These are phyloP conservation scores for Uromys caudimaculatus DNA, from an alignment of 2,797 vertebrate species.

Conservation along the genomic window DNA sequence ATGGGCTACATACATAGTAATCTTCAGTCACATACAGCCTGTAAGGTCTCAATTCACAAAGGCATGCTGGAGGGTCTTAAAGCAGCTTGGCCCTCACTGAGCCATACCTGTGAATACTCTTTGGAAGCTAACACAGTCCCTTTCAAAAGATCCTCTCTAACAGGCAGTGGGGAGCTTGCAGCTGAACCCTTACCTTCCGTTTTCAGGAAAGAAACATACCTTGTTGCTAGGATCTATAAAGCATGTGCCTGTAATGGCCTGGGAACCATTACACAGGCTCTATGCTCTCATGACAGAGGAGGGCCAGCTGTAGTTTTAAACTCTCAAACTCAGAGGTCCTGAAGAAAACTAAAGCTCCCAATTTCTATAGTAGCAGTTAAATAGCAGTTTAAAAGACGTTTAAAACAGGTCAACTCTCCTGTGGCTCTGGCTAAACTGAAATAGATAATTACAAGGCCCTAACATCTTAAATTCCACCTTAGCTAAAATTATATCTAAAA, in stretches of 20 bases:
- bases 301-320: neutral
- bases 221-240: neutral
- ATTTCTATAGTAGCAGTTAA: neutral
- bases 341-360: neutral
- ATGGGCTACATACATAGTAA: neutral
- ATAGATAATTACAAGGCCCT: neutral
- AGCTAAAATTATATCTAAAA: neutral
- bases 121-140: neutral
- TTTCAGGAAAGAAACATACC: neutral
- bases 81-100: neutral
- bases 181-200: neutral
- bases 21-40: neutral
- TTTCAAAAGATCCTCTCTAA: neutral
- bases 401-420: neutral
- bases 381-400: neutral
- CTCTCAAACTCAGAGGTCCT: neutral
- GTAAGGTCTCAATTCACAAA: neutral
- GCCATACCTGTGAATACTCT: neutral
- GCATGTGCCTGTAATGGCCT: neutral
- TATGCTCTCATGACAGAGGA: neutral
- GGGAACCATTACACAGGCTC: neutral
- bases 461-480: conserved; percentile 10
- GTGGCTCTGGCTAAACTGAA: neutral
- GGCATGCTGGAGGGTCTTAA: neutral
- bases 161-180: neutral